Evolutionary conservation across 2,888 invertebrate genomes (phyloP), one percentile per base, ranked within the genome.

Genomic region (Phytoseiulus persimilis): DNA sequence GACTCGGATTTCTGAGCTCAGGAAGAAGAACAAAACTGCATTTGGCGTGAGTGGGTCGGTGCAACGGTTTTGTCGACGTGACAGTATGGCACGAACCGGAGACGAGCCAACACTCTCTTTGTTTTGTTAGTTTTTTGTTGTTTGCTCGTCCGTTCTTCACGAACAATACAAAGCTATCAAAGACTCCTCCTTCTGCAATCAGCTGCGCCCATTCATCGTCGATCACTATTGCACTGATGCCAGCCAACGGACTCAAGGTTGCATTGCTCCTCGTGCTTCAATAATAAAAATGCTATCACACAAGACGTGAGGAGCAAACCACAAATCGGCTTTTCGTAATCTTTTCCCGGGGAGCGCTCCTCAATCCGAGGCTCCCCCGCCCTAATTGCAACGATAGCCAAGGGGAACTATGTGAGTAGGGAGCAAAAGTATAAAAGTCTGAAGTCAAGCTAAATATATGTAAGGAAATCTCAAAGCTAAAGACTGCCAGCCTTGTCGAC

Each of bases 221-320:
- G 65, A 65, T 65, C 65, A 65, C 65, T 65, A 65, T 65, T 65
- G 65, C 65, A 65, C 65, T 65, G 65, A 65, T 65, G 65, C 18
- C 65, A 65, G 65, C 18, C 65, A 65, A 23, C 65, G 65, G 65
- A 65, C 65, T 65, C 65, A 14, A 65, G 65, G 65, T 65, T 65
- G 65, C 65, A 65, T 65, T 65, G 65, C 65, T 65, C 65, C 65
- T 65, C 65, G 65, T 65, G 65, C 65, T 65, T 65, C 65, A 65
- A 65, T 65, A 65, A 87, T 87, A 87, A 87, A 87, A 87, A 87
- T 87, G 87, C 87, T 87, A 87, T 87, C 87, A 87, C 87, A 87
- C 87, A 33, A 87, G 45, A 87, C 45, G 32, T 87, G 87, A 65
- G 65, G 65, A 65, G 65, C 65, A 65, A 65, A 65, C 65, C 65